Evolutionary conservation across 2,113 vertebrate genomes (phyloP).

Genomic region (Budorcas taxicolor): DNA sequence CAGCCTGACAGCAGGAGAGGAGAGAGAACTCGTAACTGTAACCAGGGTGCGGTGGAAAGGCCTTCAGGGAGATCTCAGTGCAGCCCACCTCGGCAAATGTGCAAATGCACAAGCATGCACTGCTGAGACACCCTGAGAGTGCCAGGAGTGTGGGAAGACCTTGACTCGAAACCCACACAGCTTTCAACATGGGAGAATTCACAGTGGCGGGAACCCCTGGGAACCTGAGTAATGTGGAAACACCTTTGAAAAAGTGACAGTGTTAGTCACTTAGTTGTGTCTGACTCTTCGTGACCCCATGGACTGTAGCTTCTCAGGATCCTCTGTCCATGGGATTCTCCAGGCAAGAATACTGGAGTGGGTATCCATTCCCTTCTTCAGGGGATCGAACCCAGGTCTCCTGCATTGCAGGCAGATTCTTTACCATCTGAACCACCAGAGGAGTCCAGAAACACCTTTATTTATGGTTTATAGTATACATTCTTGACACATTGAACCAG

Average conservation of each 20-base stretch:
- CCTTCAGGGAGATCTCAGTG: not conserved
- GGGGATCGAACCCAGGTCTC: not conserved
- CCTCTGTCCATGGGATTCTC: not conserved
- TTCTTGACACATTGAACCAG: not conserved
- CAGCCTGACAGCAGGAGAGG: too few relatives aligned
- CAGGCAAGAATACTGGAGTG: not conserved
- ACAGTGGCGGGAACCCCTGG: not conserved
- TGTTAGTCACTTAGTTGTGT: not conserved
- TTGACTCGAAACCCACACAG: not conserved
- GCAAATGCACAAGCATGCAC: rapidly evolving
- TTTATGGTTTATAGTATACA: not conserved
- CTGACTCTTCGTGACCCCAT: not conserved
- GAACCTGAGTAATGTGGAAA: not conserved
- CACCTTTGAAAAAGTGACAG: not conserved
- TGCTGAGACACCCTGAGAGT: rapidly evolving
- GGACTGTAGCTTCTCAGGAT: not conserved
- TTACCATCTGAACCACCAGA: not conserved
- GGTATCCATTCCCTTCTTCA: not conserved
- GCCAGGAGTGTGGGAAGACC: rapidly evolving
- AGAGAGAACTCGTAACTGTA: not conserved
- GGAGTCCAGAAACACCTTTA: not conserved
- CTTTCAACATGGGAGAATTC: not conserved
- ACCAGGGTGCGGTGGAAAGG: not conserved
- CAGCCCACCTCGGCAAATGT: rapidly evolving
- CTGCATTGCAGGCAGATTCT: not conserved